These are phyloP conservation scores for Pogoniulus pusillus DNA, from an alignment of 2,797 vertebrate species.

Conservation along the genomic window DNA sequence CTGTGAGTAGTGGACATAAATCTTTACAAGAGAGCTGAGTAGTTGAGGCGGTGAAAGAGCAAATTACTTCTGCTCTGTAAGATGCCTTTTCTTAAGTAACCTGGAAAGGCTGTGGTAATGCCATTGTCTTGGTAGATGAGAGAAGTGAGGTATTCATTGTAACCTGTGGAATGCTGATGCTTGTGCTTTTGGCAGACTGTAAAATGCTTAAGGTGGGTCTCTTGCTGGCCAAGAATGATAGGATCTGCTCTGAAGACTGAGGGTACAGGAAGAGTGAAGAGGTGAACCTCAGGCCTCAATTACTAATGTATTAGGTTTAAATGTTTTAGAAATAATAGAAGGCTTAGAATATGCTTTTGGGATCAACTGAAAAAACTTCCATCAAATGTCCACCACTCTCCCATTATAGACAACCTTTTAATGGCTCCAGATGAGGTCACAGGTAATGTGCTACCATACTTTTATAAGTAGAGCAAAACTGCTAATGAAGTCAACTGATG, in stretches of 20 bases:
- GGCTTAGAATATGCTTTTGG: neutral
- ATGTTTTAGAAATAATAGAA: neutral
- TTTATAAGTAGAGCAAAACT: neutral
- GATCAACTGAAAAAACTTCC: neutral
- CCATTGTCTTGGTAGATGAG: neutral
- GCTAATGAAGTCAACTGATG: neutral
- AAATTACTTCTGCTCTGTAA: neutral
- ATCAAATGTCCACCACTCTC: accelerated
- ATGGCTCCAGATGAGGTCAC: neutral
- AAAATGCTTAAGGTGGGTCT: neutral
- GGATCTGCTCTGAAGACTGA: neutral
- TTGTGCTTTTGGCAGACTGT: neutral
- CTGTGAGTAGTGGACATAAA: neutral
- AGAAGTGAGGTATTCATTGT: neutral
- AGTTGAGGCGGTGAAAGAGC: neutral
- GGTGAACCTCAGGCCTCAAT: neutral
- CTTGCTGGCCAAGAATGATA: neutral
- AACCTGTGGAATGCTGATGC: neutral
- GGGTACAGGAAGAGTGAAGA: neutral
- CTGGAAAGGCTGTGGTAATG: neutral
- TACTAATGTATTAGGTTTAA: neutral
- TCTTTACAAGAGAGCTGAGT: neutral
- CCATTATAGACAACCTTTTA: neutral
- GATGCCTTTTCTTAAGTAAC: neutral
- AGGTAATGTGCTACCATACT: neutral